Base-by-base conservation (phyloP, 1,140 invertebrate genomes). In the Drosophila serrata region DNA sequence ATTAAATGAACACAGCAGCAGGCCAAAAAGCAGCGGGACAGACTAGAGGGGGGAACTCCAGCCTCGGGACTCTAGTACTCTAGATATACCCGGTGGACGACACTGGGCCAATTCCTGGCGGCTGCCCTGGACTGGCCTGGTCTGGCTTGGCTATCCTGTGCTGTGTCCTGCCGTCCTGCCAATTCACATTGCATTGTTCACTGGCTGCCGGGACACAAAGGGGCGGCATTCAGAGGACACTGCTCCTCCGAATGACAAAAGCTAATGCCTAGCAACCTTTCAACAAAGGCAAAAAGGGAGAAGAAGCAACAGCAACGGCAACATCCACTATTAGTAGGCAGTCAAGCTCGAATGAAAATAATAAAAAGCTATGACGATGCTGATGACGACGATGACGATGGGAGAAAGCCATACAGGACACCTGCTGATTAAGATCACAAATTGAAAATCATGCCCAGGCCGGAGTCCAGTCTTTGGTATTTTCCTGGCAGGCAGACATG, bases 401-500 rank as follows among this genome's bases (percentile, higher is more conserved):
- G 19, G 59, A 58, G 58, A 56, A 63, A 61, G 75, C 48, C 76
- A 76, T 60, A 67, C 56, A 85, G 81, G 86, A 88, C 90, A 91
- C 90, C 90, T 91, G 90, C 88, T 91, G 90, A 91, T 91, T 86
- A 91, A 88, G 90, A 91, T 91, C 90, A 82, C 85, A 91, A 91
- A 91, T 90, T 87, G 90, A 91, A 91, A 91, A 82, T 88, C 84
- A 88, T 82, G 76, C 57, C 48, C 64, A 37, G 53, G 4, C 39
- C 39, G 2, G 29, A 31, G 59, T 39, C 39, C 40, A 37, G 59
- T 35, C 39, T n/a, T n/a, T 15, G 27, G 37, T 15, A 8, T 43
- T 45, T 45, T 9, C 29, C 19, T n/a, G 45, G 7, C 27, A 17
- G 45, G 6, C 43, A 22, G 19, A 68, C 42, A 43, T 51, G 45